Base-by-base conservation (phyloP, 2,797 vertebrate species). In the Platalea minor region DNA sequence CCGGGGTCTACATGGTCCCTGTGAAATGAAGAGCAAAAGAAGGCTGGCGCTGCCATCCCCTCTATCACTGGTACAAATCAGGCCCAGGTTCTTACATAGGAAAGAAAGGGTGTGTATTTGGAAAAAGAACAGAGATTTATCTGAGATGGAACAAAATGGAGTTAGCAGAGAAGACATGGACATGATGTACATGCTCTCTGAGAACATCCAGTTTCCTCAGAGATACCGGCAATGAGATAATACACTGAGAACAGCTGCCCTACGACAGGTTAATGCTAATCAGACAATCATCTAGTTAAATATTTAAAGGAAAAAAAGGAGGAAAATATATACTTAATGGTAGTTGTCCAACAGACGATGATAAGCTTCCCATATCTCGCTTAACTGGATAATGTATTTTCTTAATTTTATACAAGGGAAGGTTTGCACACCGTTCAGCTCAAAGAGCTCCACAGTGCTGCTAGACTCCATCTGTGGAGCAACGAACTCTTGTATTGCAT, bases 171-270 rank as follows among this genome's bases (percentile, higher is more conserved):
- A 48, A 79, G 60, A 91, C 11, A 28, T 0, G 77, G 33, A 80
- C 29, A 73, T 65, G 54, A 43, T 0, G 0, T 29, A 53, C 2
- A 0, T 10, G 8, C 33, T 69, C 13, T 45, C 29, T 39, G 69
- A 70, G 79, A 84, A 37, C 2, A 14, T 25, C 33, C 13, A 15
- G 35, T 77, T 85, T 89, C 28, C 39, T 85, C 54, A 76, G 28
- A 77, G 73, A 28, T 74, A 53, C 1, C 4, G 11, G 41, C 72
- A 88, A 33, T 41, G 33, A 89, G 29, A 35, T 31, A 76, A 84
- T 13, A 69, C 60, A 74, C 28, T 57, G 63, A 73, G 23, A 89
- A 90, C 14, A 74, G 61, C 45, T 91, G 57, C 39, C 43, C 54
- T 63, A 4, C 14, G 13, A 45, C 50, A 88, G 68, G 26, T 53